Conservation (phyloP, 2,113 vertebrate genomes). For the Antigone vipio region DNA sequence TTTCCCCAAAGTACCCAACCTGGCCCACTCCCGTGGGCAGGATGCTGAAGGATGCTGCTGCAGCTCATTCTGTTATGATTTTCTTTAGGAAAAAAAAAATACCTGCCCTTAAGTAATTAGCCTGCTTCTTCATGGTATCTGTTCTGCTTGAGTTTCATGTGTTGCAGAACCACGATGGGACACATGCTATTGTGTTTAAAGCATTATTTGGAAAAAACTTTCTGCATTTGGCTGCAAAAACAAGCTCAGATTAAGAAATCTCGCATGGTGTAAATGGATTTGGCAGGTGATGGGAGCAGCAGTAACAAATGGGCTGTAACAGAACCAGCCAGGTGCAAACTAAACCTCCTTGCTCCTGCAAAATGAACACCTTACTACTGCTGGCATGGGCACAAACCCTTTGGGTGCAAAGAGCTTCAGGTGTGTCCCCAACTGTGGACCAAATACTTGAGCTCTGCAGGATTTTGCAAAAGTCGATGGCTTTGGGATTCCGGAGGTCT, state of each 20-base stretch:
- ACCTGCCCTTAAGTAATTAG: neutral
- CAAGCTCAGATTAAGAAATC: neutral
- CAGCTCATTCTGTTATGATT: neutral
- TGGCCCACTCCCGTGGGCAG: neutral
- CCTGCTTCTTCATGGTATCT: neutral
- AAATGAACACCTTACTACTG: neutral
- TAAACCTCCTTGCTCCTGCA: neutral
- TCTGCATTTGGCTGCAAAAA: neutral
- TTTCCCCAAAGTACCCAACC: neutral
- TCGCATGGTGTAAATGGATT: neutral
- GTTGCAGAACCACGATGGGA: neutral
- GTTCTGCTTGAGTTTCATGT: rapidly evolving
- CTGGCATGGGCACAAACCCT: neutral
- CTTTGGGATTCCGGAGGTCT: neutral
- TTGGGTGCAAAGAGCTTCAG: neutral
- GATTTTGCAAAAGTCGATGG: neutral
- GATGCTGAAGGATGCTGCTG: neutral
- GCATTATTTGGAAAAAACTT: neutral
- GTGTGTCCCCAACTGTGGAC: neutral
- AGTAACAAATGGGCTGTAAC: neutral
- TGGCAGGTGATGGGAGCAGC: neutral
- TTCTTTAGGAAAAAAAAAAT: neutral
- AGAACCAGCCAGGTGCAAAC: neutral
- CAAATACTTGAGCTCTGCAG: neutral
- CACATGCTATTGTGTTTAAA: neutral